phyloP scores from a whole-genome alignment of 2,888 invertebrate genomes.

The Xestia sexstrigata region DNA sequence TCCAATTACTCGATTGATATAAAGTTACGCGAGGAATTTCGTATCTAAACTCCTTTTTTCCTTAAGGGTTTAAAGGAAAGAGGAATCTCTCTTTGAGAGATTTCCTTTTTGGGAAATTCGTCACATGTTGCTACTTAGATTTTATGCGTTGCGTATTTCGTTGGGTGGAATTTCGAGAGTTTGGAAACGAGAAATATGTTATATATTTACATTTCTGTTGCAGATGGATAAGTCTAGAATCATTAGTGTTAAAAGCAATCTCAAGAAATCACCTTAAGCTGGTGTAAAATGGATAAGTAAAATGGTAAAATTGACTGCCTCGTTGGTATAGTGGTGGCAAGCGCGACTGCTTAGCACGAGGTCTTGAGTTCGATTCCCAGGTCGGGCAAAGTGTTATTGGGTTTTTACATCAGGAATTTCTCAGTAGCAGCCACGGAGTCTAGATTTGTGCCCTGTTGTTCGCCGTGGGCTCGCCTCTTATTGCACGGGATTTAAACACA shows the following conservation, averaged over 20 bases:
- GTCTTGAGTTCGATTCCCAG: too few relatives aligned
- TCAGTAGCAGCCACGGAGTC: too few relatives aligned
- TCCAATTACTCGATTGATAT: conserved; percentile 63
- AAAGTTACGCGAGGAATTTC: conserved; percentile 37
- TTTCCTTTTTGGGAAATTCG: conserved; percentile 32
- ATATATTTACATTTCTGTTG: neutral
- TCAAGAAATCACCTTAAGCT: neutral
- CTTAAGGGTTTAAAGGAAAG: neutral
- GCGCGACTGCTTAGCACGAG: too few relatives aligned
- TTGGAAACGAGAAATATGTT: neutral
- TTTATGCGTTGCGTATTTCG: conserved; percentile 3
- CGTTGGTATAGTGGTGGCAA: too few relatives aligned
- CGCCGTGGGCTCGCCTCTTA: too few relatives aligned
- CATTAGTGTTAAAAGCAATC: neutral
- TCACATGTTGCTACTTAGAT: conserved; percentile 18
- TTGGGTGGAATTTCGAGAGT: neutral
- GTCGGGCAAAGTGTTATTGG: too few relatives aligned
- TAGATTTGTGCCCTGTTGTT: too few relatives aligned
- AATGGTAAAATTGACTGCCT: too few relatives aligned
- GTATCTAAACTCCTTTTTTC: conserved; percentile 20
- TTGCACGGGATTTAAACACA: too few relatives aligned
- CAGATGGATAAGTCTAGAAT: neutral
- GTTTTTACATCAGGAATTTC: too few relatives aligned
- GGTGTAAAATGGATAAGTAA: too few relatives aligned
- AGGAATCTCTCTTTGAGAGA: conserved; percentile 7